These are phyloP conservation scores for Lichenostomus cassidix DNA, from an alignment of 2,113 vertebrate genomes.

Conservation along the genomic window DNA sequence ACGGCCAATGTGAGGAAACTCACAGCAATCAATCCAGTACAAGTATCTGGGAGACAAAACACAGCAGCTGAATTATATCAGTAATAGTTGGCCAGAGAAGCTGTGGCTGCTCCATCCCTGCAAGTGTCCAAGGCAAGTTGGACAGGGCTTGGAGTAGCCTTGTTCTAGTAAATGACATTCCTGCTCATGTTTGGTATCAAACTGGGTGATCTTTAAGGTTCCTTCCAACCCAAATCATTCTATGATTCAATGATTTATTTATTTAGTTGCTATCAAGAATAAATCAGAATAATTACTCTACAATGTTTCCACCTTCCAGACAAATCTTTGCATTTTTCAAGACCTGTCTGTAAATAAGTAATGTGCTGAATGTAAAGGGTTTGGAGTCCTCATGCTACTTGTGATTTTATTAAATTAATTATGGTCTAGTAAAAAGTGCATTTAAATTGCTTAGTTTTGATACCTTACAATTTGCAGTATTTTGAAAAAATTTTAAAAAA, in stretches of 20 bases:
- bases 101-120: neutral
- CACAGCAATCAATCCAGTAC: constrained; percentile 98
- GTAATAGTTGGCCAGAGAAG: neutral
- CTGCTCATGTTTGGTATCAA: neutral
- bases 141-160: neutral
- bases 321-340: neutral
- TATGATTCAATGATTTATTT: neutral
- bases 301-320: neutral
- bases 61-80: neutral
- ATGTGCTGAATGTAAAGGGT: neutral
- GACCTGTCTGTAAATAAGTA: neutral
- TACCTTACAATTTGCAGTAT: neutral
- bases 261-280: neutral
- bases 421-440: neutral
- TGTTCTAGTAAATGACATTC: neutral
- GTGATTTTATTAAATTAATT: neutral
- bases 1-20: constrained; percentile 90
- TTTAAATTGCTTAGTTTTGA: neutral
- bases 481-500: too few relatives aligned
- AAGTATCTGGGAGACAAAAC: constrained; percentile 80
- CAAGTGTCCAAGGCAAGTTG: neutral
- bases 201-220: too few relatives aligned
- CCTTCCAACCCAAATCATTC: neutral
- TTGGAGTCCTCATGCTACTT: neutral
- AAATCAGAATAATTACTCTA: neutral